Evolutionary conservation across 1,140 invertebrate genomes (phyloP).

Genomic region (Heterodera carotae): DNA sequence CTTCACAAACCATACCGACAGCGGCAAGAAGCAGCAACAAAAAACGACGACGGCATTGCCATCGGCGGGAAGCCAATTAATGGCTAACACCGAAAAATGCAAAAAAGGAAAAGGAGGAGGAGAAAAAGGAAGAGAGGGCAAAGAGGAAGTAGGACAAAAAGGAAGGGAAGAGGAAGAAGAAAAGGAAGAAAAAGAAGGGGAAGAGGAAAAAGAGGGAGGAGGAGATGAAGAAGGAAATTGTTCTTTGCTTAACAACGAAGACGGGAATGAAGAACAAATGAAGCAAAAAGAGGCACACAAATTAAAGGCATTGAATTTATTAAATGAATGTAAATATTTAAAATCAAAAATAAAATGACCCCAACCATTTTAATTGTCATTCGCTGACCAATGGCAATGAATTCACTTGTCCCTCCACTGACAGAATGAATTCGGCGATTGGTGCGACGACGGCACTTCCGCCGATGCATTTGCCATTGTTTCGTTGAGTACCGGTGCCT

Average conservation of each 20-base stretch:
- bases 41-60: no score
- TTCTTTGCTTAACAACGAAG: background rate
- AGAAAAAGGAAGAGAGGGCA: background rate
- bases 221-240: background rate
- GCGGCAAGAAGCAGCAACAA: no score
- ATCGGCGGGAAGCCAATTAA: background rate
- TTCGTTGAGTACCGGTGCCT: slow-evolving; percentile 42
- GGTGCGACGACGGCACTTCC: background rate
- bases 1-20: no score
- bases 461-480: slow-evolving; percentile 16
- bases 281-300: background rate
- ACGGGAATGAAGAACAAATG: background rate
- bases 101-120: background rate
- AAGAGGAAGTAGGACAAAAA: slow-evolving; percentile 2
- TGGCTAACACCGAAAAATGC: background rate
- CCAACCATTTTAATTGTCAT: no score
- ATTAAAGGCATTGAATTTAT: no score
- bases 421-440: background rate
- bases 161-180: background rate
- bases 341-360: no score
- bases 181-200: background rate
- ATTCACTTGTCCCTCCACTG: background rate
- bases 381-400: no score
- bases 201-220: background rate
- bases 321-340: no score